Percentiles rank a stretch among this genome's conserved stretches.
These are phyloP conservation scores for Aphidius colemani DNA, from an alignment of 2,888 invertebrate genomes.

Conservation along the genomic window DNA sequence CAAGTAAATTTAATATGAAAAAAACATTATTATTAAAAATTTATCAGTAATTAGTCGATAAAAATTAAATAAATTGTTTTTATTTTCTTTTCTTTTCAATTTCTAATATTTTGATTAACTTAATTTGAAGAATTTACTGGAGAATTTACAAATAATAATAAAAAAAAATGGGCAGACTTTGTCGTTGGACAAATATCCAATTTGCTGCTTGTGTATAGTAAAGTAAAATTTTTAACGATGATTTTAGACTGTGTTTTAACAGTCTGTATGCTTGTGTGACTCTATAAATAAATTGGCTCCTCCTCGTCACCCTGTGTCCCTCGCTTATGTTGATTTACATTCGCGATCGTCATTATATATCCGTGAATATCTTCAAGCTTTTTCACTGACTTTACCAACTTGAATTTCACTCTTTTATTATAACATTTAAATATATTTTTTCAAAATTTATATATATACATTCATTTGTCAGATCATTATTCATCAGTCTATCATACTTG, in stretches of 20 bases:
- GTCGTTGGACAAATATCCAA: conserved; percentile 20
- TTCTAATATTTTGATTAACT: too few species aligned
- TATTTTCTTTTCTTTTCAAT: not conserved
- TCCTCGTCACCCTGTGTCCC: conserved; percentile 32
- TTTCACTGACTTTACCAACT: not conserved
- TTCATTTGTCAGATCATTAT: too few species aligned
- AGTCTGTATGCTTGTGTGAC: conserved; percentile 27
- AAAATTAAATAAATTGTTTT: conserved; percentile 4
- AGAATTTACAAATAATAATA: too few species aligned
- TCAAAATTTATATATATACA: too few species aligned
- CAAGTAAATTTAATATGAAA: not conserved
- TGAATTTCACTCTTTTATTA: conserved; percentile 12
- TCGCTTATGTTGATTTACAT: conserved; percentile 44
- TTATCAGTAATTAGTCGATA: not conserved
- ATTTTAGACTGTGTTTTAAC: conserved; percentile 9
- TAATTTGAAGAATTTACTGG: too few species aligned
- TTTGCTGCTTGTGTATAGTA: conserved; percentile 7
- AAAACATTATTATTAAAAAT: not conserved
- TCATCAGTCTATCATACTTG: too few species aligned
- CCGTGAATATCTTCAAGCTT: conserved; percentile 21
- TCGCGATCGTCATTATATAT: conserved; percentile 35
- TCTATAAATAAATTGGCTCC: conserved; percentile 55
- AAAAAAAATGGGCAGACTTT: conserved; percentile 27
- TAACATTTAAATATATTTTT: not conserved
- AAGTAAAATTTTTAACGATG: conserved; percentile 13